Base-by-base conservation (phyloP, 2,797 vertebrate species). In the Chloroceryle inda region DNA sequence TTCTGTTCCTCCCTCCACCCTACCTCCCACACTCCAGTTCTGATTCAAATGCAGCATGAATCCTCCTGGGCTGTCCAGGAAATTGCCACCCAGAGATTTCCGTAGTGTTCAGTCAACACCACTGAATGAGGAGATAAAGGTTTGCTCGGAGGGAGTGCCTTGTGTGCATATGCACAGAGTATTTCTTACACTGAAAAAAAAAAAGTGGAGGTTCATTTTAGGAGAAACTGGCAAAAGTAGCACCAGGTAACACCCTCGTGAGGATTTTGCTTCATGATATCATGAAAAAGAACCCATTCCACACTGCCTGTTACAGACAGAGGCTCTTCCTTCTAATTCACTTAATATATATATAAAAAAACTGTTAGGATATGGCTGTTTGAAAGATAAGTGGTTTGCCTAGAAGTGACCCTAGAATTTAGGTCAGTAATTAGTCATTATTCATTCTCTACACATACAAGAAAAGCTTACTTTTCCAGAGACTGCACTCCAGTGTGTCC, bases 1-100 rank as follows among this genome's bases (percentile, higher is more conserved):
- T 59, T 95, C 44, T 73, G 47, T 59, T 92, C 66, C 38, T 37
- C 79, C 11, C 71, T 90, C 72, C 86, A 66, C 75, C 69, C 81
- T 95, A 42, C 86, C 88, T 88, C 85, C 85, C 84, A 96, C 93
- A 63, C 52, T 85, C 63, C 76, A 94, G 67, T 63, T 79, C 73
- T 88, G 88, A 93, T 85, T 96, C 87, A 93, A 91, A 88, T n/a
- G 69, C 72, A 93, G 52, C 64, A 35, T 8, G 35, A 27, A 53
- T 94, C 79, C 88, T 53, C 26, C 2, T 2, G 74, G 76, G 96
- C 76, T 67, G 53, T 90, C 94, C 96, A 97, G 97, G 96, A 98
- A 97, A 98, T 96, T 97, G 94, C 96, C 94, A 96, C 94, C 85
- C 94, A 94, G 91, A 96, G 89, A 92, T 90, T 97, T 98, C 96